phyloP scores from a whole-genome alignment of 2,113 vertebrate species.

The Cyprinodon brontotheroides region DNA sequence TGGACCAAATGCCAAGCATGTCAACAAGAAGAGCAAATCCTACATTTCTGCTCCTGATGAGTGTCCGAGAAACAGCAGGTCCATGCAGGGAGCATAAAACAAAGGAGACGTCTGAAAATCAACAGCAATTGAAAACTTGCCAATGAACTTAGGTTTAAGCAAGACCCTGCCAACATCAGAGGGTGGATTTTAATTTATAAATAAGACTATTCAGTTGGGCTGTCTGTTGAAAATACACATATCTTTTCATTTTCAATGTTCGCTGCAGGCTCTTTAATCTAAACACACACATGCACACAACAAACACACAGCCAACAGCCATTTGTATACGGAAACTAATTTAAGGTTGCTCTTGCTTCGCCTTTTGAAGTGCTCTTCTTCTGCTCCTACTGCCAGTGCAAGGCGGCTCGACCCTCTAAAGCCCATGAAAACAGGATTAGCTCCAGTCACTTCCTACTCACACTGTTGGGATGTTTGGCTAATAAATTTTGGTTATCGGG shows the following conservation, averaged over 20 bases:
- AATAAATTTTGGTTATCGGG: slow-evolving; percentile 76
- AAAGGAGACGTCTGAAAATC: slow-evolving; percentile 9
- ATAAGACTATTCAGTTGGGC: slow-evolving; percentile 24
- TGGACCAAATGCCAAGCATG: slow-evolving; percentile 48
- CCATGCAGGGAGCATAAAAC: slow-evolving; percentile 3
- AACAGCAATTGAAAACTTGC: slow-evolving; percentile 43
- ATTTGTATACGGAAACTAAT: slow-evolving; percentile 23
- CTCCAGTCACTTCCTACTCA: too few relatives aligned
- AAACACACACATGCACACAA: slow-evolving; percentile 2
- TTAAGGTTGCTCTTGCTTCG: slow-evolving; percentile 38
- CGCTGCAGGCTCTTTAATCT: slow-evolving; percentile 6
- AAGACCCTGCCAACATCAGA: slow-evolving; percentile 58
- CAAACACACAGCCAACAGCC: slow-evolving; percentile 19
- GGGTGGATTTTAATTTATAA: slow-evolving; percentile 52
- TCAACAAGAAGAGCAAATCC: slow-evolving; percentile 42
- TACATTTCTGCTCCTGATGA: slow-evolving; percentile 41
- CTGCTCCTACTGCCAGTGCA: slow-evolving; percentile 27
- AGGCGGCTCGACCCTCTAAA: slow-evolving; percentile 50
- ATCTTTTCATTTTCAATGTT: slow-evolving; percentile 12
- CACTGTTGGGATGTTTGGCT: slow-evolving; percentile 63
- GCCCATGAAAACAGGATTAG: slow-evolving; percentile 73
- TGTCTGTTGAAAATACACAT: slow-evolving; percentile 22
- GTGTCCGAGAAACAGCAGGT: slow-evolving; percentile 33
- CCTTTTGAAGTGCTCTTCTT: slow-evolving; percentile 63
- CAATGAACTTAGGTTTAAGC: slow-evolving; percentile 71